Evolutionary conservation across 2,113 vertebrate species (phyloP).

Genomic region (Cinclus cinclus): DNA sequence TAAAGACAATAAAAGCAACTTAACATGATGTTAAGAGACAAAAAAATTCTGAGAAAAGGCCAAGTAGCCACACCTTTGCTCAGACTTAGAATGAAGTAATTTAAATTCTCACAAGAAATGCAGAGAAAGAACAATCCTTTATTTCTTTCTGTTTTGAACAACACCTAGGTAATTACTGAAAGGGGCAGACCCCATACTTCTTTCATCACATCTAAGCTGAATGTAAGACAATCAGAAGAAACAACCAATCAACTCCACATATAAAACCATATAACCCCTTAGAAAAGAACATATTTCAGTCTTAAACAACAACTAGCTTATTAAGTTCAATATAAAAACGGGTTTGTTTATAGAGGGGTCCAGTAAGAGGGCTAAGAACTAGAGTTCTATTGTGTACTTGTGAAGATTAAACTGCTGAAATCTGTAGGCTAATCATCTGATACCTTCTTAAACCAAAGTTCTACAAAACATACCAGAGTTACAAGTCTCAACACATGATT

Average conservation of each 20-base stretch:
- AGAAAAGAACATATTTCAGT: neutral
- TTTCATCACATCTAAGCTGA: neutral
- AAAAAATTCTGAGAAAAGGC: neutral
- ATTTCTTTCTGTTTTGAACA: neutral
- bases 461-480: neutral
- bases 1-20: neutral
- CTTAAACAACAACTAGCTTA: neutral
- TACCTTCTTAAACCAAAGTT: neutral
- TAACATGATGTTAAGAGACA: neutral
- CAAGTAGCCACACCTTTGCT: neutral
- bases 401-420: neutral
- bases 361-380: neutral
- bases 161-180: neutral
- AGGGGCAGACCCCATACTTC: neutral
- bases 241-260: neutral
- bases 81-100: neutral
- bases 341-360: neutral
- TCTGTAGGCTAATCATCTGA: neutral
- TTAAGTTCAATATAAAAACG: neutral
- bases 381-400: neutral
- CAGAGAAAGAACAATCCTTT: neutral
- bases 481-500: neutral
- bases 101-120: neutral
- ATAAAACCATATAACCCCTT: neutral
- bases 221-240: neutral